Percentiles rank a stretch among this genome's conserved stretches.
Conservation (phyloP, 2,888 invertebrate genomes). For the Agrochola lota region DNA sequence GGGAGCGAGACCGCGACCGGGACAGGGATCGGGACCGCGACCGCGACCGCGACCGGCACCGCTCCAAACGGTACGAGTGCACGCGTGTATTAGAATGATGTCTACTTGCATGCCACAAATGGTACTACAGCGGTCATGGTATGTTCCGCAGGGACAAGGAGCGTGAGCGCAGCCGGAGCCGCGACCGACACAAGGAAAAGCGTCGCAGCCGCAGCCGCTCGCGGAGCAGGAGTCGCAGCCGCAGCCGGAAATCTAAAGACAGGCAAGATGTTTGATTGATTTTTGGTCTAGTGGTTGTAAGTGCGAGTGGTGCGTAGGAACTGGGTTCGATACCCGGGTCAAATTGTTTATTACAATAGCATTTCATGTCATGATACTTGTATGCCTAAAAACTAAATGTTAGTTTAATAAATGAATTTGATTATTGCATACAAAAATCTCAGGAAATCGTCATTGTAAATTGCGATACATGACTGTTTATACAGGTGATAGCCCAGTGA, state of each 20-base stretch:
- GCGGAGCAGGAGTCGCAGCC: constrained; percentile 81
- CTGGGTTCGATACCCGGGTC: not conserved
- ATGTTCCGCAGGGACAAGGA: constrained; percentile 81
- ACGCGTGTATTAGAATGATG: too few relatives aligned
- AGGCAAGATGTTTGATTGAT: constrained; percentile 71
- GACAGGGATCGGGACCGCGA: constrained; percentile 80
- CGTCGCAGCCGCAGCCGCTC: constrained; percentile 83
- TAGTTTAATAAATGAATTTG: not conserved
- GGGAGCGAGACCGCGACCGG: constrained; percentile 80
- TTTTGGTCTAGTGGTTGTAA: not conserved
- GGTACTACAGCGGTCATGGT: not conserved
- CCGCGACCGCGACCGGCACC: constrained; percentile 79
- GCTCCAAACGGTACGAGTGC: constrained; percentile 88
- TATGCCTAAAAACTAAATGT: not conserved
- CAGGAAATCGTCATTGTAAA: not conserved
- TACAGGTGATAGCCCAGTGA: not conserved
- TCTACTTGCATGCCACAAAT: not conserved
- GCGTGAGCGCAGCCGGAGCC: constrained; percentile 76
- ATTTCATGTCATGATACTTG: not conserved
- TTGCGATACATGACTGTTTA: not conserved
- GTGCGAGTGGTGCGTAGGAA: not conserved
- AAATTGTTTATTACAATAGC: not conserved
- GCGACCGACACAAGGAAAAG: constrained; percentile 80
- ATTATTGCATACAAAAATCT: not conserved
- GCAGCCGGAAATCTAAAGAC: constrained; percentile 87